These are phyloP conservation scores for Glareola pratincola DNA, from an alignment of 2,113 vertebrate species.

Conservation along the genomic window DNA sequence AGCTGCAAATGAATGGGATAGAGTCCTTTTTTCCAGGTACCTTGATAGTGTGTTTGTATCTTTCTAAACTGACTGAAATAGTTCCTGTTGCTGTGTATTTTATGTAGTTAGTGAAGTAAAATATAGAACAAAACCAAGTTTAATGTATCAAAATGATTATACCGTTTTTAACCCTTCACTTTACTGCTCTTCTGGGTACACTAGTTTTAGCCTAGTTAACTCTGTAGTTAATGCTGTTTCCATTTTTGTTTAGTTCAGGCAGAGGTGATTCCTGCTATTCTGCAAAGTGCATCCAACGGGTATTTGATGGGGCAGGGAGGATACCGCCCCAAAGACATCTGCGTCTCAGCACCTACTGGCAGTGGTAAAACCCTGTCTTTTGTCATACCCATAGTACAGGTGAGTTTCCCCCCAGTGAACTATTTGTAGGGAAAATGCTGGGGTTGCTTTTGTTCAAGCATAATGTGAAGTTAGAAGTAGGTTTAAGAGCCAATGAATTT, in stretches of 20 bases:
- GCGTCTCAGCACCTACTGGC: constrained; percentile 93
- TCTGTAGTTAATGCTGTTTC: background rate
- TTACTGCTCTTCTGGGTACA: background rate
- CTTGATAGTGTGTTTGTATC: background rate
- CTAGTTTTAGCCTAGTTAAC: background rate
- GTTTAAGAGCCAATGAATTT: background rate
- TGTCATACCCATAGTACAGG: constrained; percentile 91
- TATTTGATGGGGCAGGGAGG: constrained; percentile 84
- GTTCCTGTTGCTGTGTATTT: background rate
- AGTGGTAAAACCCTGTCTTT: constrained; percentile 95
- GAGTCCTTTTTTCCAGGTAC: constrained; percentile 89
- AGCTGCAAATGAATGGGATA: constrained; percentile 81
- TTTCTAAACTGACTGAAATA: background rate
- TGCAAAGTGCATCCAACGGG: constrained; percentile 77
- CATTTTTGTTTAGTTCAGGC: constrained; percentile 80
- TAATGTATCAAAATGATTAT: background rate
- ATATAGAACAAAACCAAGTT: background rate
- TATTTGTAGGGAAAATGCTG: background rate
- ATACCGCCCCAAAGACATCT: constrained; percentile 87
- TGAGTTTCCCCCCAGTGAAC: constrained; percentile 1
- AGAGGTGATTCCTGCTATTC: constrained; percentile 88
- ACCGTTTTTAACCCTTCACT: background rate
- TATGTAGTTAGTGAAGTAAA: background rate
- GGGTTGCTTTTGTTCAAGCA: background rate
- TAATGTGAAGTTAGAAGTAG: background rate